Evolutionary conservation across 2,113 vertebrate species (phyloP).

Genomic region (Ia io): DNA sequence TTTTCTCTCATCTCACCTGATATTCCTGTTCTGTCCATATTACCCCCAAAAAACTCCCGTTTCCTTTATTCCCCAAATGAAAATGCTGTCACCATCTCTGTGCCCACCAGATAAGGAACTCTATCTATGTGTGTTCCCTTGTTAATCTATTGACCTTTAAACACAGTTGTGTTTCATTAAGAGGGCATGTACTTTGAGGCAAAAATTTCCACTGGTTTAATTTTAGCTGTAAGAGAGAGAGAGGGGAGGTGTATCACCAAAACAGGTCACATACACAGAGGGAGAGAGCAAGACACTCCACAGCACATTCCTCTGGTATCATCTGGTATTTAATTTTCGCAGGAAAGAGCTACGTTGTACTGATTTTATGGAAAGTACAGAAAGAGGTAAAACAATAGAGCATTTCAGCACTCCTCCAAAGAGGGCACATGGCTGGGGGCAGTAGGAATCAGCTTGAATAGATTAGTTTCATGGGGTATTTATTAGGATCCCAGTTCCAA

Average conservation of each 20-base stretch:
- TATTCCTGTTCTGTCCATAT: background rate
- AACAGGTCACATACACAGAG: slow-evolving; percentile 41
- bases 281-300: background rate
- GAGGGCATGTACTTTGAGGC: slow-evolving; percentile 45
- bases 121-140: background rate
- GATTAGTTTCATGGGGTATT: background rate
- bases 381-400: background rate
- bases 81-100: background rate
- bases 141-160: slow-evolving; percentile 65
- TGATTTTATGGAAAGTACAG: slow-evolving; percentile 40
- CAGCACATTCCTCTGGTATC: slow-evolving; percentile 37
- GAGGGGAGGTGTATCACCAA: slow-evolving; percentile 43
- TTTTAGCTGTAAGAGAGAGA: slow-evolving; percentile 56
- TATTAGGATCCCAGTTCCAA: slow-evolving; percentile 4
- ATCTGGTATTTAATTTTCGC: slow-evolving; percentile 42
- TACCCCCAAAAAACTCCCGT: background rate
- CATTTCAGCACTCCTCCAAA: background rate
- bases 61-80: background rate
- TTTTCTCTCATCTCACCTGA: background rate
- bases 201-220: slow-evolving; percentile 70
- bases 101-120: background rate
- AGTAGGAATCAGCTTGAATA: background rate
- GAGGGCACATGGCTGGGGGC: background rate
- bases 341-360: background rate
- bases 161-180: slow-evolving; percentile 51